Evolutionary conservation across 1,140 invertebrate species (phyloP).

Genomic region (Drosophila nigromelanica): DNA sequence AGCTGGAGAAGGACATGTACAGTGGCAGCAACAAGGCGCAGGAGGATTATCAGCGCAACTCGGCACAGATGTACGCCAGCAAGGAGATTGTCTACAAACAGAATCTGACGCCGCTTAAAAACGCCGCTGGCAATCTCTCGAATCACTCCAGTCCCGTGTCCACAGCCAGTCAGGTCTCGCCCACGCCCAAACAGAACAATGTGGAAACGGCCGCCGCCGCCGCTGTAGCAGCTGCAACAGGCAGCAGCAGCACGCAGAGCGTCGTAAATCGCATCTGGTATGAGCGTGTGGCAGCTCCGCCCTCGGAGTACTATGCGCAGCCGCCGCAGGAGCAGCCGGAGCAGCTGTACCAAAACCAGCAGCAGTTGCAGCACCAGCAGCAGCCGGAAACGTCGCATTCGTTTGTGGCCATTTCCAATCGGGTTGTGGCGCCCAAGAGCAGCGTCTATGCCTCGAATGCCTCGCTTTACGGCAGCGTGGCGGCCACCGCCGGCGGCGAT

Average conservation of each 20-base stretch:
- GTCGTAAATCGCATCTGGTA: constrained; percentile 85
- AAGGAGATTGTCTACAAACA: constrained; percentile 76
- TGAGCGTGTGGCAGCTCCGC: constrained; percentile 65
- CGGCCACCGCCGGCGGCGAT: constrained; percentile 25
- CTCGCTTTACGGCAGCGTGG: constrained; percentile 58
- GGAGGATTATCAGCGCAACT: constrained; percentile 84
- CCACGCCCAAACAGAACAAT: constrained; percentile 66
- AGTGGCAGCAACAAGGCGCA: constrained; percentile 68
- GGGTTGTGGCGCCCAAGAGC: constrained; percentile 68
- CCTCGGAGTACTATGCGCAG: constrained; percentile 70
- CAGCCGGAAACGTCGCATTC: constrained; percentile 64
- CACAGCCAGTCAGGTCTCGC: constrained; percentile 29
- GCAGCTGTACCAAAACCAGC: constrained; percentile 72
- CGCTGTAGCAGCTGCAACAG: constrained; percentile 11
- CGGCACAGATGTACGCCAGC: constrained; percentile 84
- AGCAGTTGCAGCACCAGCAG: constrained; percentile 31
- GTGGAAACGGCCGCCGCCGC: constrained; percentile 44
- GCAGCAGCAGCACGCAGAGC: constrained; percentile 65
- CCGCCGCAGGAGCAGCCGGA: constrained; percentile 51
- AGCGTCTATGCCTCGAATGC: constrained; percentile 59
- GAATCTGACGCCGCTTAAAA: constrained; percentile 77
- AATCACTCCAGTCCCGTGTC: constrained; percentile 65
- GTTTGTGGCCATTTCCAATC: constrained; percentile 81
- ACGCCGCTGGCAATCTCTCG: constrained; percentile 49
- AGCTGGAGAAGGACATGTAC: constrained; percentile 87